Evolutionary conservation across 1,140 invertebrate species (phyloP), one percentile per base, ranked within the genome.

Genomic region (Aleiodes sp.): DNA sequence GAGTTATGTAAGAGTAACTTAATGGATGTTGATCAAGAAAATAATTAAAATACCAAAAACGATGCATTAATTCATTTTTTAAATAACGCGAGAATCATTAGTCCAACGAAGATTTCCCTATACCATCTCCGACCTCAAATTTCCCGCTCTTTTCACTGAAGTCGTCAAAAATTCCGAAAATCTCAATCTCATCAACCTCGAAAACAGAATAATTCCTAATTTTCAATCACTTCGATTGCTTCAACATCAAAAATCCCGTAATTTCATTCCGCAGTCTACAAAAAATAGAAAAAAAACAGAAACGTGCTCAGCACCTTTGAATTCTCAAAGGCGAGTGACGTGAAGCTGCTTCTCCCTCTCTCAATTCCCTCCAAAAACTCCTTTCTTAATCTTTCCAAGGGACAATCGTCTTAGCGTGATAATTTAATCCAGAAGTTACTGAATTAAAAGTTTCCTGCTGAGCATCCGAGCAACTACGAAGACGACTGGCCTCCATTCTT

Each of bases 381-480:
- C 75, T 76, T 81, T 78, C 80, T 79, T 83, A 82, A 83, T 82
- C 80, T 82, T 62, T 75, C 76, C 73, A 71, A 71, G 74, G 76
- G 77, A 82, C 80, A 82, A 83, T 79, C 78, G 74, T 74, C 75
- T 74, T 71, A 73, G 71, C 75, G 79, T 82, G 82, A 82, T 83
- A 82, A 83, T 82, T 82, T 83, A 83, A 83, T 82, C 81, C 75
- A 67, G 73, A 78, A 82, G 77, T 83, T 82, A 82, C 78, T 76
- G 77, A 82, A 82, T 82, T 80, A 80, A 84, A 83, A 84, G 81
- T 84, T 84, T 82, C 80, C 74, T 76, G 73, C 78, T 76, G 79
- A 80, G 80, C 74, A 75, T 69, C 67, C 64, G 73, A 72, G 72
- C 73, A 69, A 66, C 66, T 75, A 68, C 46, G 46, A n/a, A n/a